A percentile compares a stretch with the other conserved stretches of the same genome.
Evolutionary conservation across 2,888 invertebrate genomes (phyloP).

Genomic region (Notodromas monacha): DNA sequence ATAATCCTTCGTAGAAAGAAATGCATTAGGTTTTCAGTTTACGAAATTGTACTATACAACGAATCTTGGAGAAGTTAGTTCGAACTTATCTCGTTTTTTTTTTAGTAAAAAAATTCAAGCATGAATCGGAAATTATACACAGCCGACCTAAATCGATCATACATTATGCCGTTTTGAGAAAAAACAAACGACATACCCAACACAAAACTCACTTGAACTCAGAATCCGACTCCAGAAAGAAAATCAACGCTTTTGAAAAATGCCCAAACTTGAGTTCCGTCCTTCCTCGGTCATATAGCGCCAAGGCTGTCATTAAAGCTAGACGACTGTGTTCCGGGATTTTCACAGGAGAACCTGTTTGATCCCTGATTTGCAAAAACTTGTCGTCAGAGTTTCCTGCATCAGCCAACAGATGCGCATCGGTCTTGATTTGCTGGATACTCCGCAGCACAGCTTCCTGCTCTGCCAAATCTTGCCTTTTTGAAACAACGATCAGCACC

Average conservation of each 20-base stretch:
- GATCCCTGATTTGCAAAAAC: neutral
- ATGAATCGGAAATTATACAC: no score
- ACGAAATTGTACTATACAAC: no score
- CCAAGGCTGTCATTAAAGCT: conserved; percentile 36
- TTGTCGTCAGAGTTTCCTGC: neutral
- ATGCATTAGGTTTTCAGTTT: no score
- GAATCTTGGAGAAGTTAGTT: no score
- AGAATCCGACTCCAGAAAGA: conserved; percentile 41
- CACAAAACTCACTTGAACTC: conserved; percentile 29
- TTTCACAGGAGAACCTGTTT: conserved; percentile 4
- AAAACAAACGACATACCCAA: no score
- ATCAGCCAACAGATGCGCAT: conserved; percentile 14
- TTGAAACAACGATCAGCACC: conserved; percentile 25
- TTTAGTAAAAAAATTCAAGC: no score
- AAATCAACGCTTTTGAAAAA: conserved; percentile 31
- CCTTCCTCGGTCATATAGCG: conserved; percentile 43
- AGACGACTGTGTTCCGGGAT: conserved; percentile 15
- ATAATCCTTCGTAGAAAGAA: no score
- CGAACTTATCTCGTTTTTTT: no score
- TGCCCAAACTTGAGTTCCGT: conserved; percentile 28
- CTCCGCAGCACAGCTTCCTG: conserved; percentile 10
- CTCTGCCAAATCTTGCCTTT: conserved; percentile 7
- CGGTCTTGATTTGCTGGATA: conserved; percentile 12
- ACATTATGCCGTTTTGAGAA: no score
- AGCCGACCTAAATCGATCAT: no score